These are phyloP conservation scores for Sipha flava DNA, from an alignment of 1,140 invertebrate species.

Conservation along the genomic window DNA sequence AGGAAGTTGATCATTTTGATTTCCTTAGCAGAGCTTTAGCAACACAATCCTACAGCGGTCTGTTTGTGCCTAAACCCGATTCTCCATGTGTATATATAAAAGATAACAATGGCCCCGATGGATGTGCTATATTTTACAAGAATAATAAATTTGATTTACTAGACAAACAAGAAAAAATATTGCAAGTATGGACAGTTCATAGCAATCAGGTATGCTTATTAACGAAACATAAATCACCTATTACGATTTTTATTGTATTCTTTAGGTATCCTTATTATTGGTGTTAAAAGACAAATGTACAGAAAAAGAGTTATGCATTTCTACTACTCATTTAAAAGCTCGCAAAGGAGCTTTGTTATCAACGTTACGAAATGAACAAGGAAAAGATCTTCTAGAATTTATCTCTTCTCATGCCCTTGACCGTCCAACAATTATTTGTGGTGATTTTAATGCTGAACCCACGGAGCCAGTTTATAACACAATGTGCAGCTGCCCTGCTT, in stretches of 20 bases:
- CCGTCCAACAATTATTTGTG: slow-evolving; percentile 58
- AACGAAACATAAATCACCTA: no score
- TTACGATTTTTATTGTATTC: no score
- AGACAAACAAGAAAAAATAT: slow-evolving; percentile 51
- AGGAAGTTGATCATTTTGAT: slow-evolving; percentile 71
- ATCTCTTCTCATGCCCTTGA: slow-evolving; percentile 48
- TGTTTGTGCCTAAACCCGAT: slow-evolving; percentile 69
- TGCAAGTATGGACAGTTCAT: slow-evolving; percentile 61
- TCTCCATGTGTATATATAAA: slow-evolving; percentile 66
- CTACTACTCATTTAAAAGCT: slow-evolving; percentile 70
- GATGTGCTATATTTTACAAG: slow-evolving; percentile 68
- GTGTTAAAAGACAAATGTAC: slow-evolving; percentile 50
- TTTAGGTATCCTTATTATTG: slow-evolving; percentile 55
- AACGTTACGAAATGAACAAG: slow-evolving; percentile 64
- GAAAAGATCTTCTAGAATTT: slow-evolving; percentile 59
- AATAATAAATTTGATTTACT: slow-evolving; percentile 55
- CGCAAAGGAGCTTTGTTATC: slow-evolving; percentile 59
- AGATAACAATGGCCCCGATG: slow-evolving; percentile 69
- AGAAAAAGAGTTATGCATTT: slow-evolving; percentile 55
- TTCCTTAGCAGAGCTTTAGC: slow-evolving; percentile 55
- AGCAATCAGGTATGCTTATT: slow-evolving; percentile 56
- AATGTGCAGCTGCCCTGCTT: slow-evolving; percentile 46
- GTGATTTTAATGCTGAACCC: slow-evolving; percentile 73
- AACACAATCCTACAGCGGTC: slow-evolving; percentile 58
- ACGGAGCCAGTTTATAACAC: slow-evolving; percentile 61